A percentile compares a stretch with the other conserved stretches of the same genome.
Conservation (phyloP, 2,797 vertebrate species). For the Manis javanica region DNA sequence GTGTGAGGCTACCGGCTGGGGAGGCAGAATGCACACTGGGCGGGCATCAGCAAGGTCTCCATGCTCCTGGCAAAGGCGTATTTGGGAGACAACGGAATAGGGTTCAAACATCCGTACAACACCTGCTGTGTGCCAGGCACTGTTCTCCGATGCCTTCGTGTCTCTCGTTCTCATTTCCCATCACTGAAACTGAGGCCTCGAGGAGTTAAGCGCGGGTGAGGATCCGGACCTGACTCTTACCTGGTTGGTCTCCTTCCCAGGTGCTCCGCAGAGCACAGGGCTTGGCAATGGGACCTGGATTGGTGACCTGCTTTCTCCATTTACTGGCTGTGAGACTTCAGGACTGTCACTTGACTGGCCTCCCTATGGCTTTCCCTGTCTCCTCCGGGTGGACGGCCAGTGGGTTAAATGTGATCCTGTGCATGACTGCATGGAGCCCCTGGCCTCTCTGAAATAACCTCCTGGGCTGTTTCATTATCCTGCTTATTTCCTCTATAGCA, state of each 20-base stretch:
- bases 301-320: background rate
- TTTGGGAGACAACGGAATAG: background rate
- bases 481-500: background rate
- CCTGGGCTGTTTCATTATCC: background rate
- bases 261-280: background rate
- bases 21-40: background rate
- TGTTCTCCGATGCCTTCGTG: background rate
- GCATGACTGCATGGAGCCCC: background rate
- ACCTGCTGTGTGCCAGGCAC: background rate
- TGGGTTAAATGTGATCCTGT: fast-evolving
- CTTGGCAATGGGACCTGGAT: background rate
- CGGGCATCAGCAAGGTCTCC: background rate
- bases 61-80: background rate
- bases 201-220: too few species aligned
- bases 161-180: background rate
- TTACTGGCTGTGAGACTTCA: background rate
- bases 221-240: background rate
- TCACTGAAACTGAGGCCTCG: background rate
- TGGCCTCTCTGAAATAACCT: background rate
- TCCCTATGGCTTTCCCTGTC: background rate
- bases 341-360: background rate
- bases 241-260: background rate
- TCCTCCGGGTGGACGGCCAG: background rate
- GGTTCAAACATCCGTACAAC: background rate
- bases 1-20: too few species aligned